Evolutionary conservation across 1,140 invertebrate species (phyloP).

Genomic region (Heliconius congener): DNA sequence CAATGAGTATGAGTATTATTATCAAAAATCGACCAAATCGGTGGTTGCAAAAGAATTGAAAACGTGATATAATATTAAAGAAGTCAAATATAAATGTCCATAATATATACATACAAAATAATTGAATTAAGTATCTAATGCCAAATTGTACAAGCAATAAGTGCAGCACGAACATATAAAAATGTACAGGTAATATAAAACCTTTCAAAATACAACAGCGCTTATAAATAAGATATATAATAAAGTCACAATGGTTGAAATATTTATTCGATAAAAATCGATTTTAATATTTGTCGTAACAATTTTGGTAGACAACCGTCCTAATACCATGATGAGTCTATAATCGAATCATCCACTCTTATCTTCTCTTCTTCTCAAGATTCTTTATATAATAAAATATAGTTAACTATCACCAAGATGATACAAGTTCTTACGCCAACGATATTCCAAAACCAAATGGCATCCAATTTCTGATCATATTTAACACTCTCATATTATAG

Average conservation of each 20-base stretch:
- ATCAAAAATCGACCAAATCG: conserved; percentile 19
- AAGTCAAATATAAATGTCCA: neutral
- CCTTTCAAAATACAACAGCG: neutral
- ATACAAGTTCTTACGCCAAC: neutral
- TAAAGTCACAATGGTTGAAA: neutral
- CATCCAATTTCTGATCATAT: neutral
- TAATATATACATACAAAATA: conserved; percentile 18
- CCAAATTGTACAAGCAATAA: neutral
- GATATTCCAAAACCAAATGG: neutral
- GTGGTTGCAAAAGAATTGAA: conserved; percentile 11
- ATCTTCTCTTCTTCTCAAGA: neutral
- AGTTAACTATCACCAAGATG: neutral
- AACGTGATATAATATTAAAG: conserved; percentile 10
- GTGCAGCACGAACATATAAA: neutral
- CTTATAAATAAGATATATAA: neutral
- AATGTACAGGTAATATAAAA: neutral
- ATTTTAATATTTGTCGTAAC: neutral
- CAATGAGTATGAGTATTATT: conserved; percentile 22
- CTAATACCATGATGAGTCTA: neutral
- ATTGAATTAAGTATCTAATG: conserved; percentile 20
- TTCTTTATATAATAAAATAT: neutral
- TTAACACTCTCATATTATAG: neutral
- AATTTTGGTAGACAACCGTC: too few species aligned
- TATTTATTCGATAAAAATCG: neutral
- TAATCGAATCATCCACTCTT: too few species aligned